phyloP scores from a whole-genome alignment of 2,888 invertebrate species.

The Apotomis capreana region DNA sequence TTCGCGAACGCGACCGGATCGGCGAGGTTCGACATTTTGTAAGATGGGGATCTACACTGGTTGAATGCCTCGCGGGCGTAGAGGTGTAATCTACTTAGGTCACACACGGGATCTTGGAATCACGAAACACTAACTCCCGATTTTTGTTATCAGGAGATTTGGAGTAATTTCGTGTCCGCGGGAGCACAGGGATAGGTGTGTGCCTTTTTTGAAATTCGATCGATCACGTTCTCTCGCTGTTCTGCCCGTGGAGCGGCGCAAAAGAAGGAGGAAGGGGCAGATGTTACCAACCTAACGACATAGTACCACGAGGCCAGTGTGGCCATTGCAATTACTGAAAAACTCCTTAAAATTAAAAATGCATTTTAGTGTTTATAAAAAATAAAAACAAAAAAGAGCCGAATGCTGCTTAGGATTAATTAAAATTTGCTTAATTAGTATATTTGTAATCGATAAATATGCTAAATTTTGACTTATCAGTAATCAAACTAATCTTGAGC shows the following conservation, averaged over 20 bases:
- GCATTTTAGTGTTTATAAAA: neutral
- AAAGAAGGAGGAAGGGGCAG: conserved; percentile 81
- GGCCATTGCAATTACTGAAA: conserved; percentile 46
- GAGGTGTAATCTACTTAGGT: conserved; percentile 60
- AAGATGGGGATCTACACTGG: conserved; percentile 68
- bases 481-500: neutral
- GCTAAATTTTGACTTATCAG: neutral
- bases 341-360: conserved; percentile 44
- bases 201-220: conserved; percentile 83
- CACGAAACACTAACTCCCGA: conserved; percentile 82
- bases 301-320: conserved; percentile 80
- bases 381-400: neutral
- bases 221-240: conserved; percentile 82
- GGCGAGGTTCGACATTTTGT: conserved; percentile 80
- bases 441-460: neutral
- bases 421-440: neutral
- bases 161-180: conserved; percentile 79
- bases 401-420: neutral
- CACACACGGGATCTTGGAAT: conserved; percentile 78
- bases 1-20: conserved; percentile 95
- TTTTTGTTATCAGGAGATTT: conserved; percentile 75
- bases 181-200: conserved; percentile 82
- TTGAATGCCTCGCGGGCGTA: conserved; percentile 67
- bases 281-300: conserved; percentile 73
- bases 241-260: conserved; percentile 80